phyloP scores from a whole-genome alignment of 2,797 vertebrate species.

The Acanthornis magna region DNA sequence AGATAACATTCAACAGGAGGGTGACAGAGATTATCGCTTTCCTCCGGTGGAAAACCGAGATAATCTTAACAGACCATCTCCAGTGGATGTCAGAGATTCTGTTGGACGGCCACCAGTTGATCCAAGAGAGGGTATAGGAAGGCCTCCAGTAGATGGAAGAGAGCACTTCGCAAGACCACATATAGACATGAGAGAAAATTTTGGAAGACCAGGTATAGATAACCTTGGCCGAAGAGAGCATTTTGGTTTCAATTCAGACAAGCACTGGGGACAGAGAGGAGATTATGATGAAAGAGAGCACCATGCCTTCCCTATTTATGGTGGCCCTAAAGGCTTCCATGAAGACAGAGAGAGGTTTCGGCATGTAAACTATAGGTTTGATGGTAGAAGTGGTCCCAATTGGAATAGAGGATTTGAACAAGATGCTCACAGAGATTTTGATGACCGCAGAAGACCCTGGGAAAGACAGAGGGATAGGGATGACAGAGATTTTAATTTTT shows the following conservation, averaged over 20 bases:
- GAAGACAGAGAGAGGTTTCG: slow-evolving; percentile 86
- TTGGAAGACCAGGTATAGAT: slow-evolving; percentile 75
- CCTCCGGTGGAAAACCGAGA: slow-evolving; percentile 84
- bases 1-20: slow-evolving; percentile 85
- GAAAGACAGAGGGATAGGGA: slow-evolving; percentile 96
- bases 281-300: slow-evolving; percentile 96
- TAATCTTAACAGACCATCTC: slow-evolving; percentile 83
- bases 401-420: slow-evolving; percentile 88
- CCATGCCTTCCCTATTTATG: slow-evolving; percentile 76
- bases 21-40: slow-evolving; percentile 98
- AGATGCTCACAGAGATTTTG: slow-evolving; percentile 93
- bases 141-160: slow-evolving; percentile 80
- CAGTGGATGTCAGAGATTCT: slow-evolving; percentile 86
- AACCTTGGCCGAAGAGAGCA: slow-evolving; percentile 84
- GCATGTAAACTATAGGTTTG: slow-evolving; percentile 89
- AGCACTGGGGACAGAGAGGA: slow-evolving; percentile 92
- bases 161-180: slow-evolving; percentile 79
- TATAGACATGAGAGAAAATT: slow-evolving; percentile 84
- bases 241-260: slow-evolving; percentile 90
- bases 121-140: slow-evolving; percentile 76
- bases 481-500: slow-evolving; percentile 95
- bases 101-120: slow-evolving; percentile 77
- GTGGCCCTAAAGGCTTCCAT: slow-evolving; percentile 86
- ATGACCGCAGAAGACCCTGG: slow-evolving; percentile 95
- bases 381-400: slow-evolving; percentile 83